Conservation (phyloP, 2,113 vertebrate species). For the Capreolus pygargus region DNA sequence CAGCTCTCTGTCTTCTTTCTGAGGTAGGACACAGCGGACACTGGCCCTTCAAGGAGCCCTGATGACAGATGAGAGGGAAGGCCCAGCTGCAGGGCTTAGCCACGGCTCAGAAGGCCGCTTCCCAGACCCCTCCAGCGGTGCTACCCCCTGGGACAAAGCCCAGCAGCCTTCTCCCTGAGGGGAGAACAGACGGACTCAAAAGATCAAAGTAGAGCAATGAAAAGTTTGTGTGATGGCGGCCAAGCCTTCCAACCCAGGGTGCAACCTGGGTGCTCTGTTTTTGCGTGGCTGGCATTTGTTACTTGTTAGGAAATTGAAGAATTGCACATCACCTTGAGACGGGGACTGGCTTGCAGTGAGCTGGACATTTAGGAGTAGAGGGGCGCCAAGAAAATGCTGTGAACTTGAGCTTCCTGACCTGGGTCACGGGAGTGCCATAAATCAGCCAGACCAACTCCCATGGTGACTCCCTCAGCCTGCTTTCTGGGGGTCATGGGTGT, state of each 20-base stretch:
- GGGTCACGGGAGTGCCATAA: not conserved
- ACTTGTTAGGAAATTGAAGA: not conserved
- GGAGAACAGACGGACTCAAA: not conserved
- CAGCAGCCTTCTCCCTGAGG: not conserved
- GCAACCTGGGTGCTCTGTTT: rapidly evolving
- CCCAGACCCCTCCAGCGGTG: rapidly evolving
- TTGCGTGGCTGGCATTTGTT: rapidly evolving
- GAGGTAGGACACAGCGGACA: not conserved
- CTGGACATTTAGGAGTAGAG: rapidly evolving
- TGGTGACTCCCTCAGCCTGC: not conserved
- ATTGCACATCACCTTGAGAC: not conserved
- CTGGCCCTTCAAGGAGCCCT: not conserved
- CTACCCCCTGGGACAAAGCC: too few species aligned
- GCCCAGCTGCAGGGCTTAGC: not conserved
- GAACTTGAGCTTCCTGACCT: not conserved
- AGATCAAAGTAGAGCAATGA: not conserved
- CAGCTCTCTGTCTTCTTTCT: not conserved
- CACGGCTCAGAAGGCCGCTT: not conserved
- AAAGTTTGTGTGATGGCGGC: rapidly evolving
- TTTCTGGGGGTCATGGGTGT: not conserved
- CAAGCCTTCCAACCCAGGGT: rapidly evolving
- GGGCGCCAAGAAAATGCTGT: not conserved
- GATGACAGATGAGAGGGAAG: not conserved
- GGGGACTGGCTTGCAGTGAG: not conserved
- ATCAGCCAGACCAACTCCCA: not conserved